Conservation (phyloP, 1,140 invertebrate genomes). For the Brevipalpus yothersi region DNA sequence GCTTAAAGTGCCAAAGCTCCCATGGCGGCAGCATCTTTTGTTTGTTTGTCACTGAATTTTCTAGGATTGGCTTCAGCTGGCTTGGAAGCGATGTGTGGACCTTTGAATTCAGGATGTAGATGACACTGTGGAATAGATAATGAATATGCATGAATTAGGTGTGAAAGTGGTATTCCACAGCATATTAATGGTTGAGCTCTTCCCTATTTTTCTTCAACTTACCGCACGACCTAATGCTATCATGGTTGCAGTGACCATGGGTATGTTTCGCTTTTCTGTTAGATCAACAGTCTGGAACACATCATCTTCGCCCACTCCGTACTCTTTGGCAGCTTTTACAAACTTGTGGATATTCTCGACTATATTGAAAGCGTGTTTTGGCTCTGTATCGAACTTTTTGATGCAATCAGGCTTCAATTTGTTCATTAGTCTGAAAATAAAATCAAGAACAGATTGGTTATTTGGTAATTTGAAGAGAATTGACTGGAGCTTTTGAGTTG, state of each 20-base stretch:
- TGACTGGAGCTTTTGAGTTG: no score
- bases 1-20: neutral
- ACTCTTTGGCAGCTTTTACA: conserved; percentile 55
- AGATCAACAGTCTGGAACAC: conserved; percentile 83
- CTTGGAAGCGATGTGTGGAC: conserved; percentile 30
- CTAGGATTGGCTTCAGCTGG: neutral
- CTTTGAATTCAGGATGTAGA: conserved; percentile 58
- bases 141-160: neutral
- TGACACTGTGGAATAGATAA: conserved; percentile 29
- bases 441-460: no score
- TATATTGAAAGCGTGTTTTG: conserved; percentile 63
- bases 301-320: conserved; percentile 66
- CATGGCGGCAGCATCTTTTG: neutral
- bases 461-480: no score
- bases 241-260: conserved; percentile 57
- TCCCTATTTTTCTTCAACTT: conserved; percentile 19
- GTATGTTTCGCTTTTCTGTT: conserved; percentile 75
- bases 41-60: neutral
- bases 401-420: conserved; percentile 53
- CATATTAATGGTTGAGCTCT: no score
- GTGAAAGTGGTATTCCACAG: neutral
- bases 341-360: conserved; percentile 91
- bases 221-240: conserved; percentile 67
- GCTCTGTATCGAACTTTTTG: conserved; percentile 58
- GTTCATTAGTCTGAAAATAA: conserved; percentile 40